Percentiles rank a stretch among this genome's conserved stretches.
phyloP scores from a whole-genome alignment of 2,888 invertebrate genomes.

The Arrhopalites spinosus region DNA sequence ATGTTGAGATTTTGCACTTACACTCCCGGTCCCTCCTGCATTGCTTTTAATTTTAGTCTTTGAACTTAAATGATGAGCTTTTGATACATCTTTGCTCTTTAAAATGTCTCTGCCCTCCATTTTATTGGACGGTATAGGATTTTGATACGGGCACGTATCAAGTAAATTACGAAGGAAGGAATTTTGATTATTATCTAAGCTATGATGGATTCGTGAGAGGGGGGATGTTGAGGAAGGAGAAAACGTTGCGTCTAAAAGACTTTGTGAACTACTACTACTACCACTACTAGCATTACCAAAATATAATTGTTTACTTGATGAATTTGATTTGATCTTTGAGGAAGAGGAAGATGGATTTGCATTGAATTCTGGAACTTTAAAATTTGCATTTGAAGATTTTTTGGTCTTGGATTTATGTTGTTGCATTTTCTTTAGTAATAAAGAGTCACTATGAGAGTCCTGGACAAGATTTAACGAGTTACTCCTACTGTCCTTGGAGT shows the following conservation, averaged over 20 bases:
- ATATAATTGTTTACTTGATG: background rate
- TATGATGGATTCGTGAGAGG: background rate
- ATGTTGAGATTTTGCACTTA: no score
- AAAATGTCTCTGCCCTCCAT: background rate
- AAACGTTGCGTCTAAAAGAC: background rate
- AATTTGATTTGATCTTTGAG: background rate
- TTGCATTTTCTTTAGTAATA: background rate
- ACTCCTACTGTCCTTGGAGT: background rate
- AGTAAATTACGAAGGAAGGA: conserved; percentile 12
- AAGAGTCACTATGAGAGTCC: background rate
- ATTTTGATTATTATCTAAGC: background rate
- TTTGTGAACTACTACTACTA: background rate
- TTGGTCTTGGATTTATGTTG: background rate
- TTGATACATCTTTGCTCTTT: no score
- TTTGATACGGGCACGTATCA: conserved; percentile 2
- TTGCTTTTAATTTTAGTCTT: background rate
- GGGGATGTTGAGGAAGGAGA: background rate
- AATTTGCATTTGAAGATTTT: background rate
- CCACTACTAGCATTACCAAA: background rate
- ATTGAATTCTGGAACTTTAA: background rate
- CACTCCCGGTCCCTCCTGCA: no score
- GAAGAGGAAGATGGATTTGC: background rate
- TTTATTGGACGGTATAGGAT: background rate
- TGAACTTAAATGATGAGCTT: background rate
- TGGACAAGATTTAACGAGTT: background rate